Percentiles rank a stretch among this genome's conserved stretches.
These are phyloP conservation scores for Xyrauchen texanus DNA, from an alignment of 2,113 vertebrate genomes.

Conservation along the genomic window DNA sequence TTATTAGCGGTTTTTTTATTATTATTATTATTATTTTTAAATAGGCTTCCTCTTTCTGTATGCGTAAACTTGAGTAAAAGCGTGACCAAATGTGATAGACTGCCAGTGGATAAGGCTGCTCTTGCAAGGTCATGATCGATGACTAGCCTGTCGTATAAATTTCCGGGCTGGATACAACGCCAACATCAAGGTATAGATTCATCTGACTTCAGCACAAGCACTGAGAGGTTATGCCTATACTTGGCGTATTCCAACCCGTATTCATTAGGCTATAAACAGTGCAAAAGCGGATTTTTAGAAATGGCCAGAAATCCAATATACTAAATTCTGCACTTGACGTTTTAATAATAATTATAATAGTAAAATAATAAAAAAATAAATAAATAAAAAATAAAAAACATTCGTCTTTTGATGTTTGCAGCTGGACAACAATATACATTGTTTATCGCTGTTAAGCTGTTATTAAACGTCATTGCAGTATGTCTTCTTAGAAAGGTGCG, in stretches of 20 bases:
- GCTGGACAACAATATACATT: too few relatives aligned
- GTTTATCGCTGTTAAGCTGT: too few relatives aligned
- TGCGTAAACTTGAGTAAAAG: conserved; percentile 64
- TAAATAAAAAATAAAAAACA: too few relatives aligned
- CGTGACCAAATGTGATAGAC: conserved; percentile 67
- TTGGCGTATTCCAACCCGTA: not conserved
- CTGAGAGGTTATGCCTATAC: too few relatives aligned
- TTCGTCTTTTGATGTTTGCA: not conserved
- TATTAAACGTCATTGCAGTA: too few relatives aligned
- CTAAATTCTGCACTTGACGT: too few relatives aligned
- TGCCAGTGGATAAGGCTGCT: conserved; percentile 65
- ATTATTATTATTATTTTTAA: too few relatives aligned
- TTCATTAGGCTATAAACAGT: not conserved
- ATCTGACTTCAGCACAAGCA: not conserved
- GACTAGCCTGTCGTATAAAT: conserved; percentile 74
- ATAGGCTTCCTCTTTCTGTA: conserved; percentile 34
- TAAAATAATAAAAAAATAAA: too few relatives aligned
- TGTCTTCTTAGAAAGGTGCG: too few relatives aligned
- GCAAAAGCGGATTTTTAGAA: not conserved
- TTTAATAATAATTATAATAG: too few relatives aligned
- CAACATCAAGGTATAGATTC: conserved; percentile 82
- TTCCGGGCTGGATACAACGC: conserved; percentile 57
- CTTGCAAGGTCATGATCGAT: conserved; percentile 81
- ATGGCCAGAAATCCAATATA: too few relatives aligned
- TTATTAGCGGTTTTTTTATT: not conserved